Evolutionary conservation across 2,888 invertebrate species (phyloP).

Genomic region (Drosophila barbarae): DNA sequence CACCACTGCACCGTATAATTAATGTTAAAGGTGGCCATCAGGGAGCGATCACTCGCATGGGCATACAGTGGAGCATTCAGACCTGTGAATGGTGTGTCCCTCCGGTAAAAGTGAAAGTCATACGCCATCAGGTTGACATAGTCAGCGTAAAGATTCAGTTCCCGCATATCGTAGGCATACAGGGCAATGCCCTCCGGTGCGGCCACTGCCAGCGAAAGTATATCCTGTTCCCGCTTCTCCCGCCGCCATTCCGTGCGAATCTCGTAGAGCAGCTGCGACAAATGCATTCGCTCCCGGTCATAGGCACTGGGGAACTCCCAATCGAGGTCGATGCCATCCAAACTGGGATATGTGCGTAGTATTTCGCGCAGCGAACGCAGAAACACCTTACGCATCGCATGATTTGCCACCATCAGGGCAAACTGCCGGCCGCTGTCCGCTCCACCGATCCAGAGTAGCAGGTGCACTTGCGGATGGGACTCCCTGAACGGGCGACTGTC

Average conservation of each 20-base stretch:
- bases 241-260: constrained; percentile 85
- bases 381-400: constrained; percentile 85
- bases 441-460: constrained; percentile 88
- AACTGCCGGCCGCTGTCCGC: constrained; percentile 84
- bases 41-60: constrained; percentile 82
- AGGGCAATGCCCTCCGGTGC: constrained; percentile 88
- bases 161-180: constrained; percentile 87
- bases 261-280: constrained; percentile 87
- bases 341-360: constrained; percentile 71
- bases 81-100: constrained; percentile 89
- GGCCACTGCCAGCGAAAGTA: constrained; percentile 89
- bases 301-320: constrained; percentile 91
- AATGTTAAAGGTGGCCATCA: constrained; percentile 87
- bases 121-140: constrained; percentile 95
- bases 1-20: constrained; percentile 91
- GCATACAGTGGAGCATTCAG: constrained; percentile 90
- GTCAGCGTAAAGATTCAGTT: constrained; percentile 90
- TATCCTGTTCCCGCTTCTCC: constrained; percentile 81
- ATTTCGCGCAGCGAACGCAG: constrained; percentile 81
- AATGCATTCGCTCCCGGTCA: constrained; percentile 85
- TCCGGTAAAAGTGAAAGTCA: constrained; percentile 90
- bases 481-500: constrained; percentile 81
- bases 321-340: constrained; percentile 83
- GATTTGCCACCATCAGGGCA: constrained; percentile 86
- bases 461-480: constrained; percentile 84